Conservation (phyloP, 2,888 invertebrate species). For the Sceliomorpha sp. region DNA sequence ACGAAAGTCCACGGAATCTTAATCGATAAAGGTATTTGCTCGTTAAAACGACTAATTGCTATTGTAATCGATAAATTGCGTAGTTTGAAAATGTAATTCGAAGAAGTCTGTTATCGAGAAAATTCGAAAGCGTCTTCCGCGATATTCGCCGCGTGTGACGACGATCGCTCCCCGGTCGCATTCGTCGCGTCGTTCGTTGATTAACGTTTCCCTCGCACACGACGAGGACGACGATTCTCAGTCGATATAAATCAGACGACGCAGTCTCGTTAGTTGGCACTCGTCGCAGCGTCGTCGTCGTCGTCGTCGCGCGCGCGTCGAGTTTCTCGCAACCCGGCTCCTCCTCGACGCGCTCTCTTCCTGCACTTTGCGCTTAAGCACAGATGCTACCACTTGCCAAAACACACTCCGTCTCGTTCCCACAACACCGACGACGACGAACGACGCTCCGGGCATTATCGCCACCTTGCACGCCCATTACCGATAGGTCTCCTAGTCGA, state of each 20-base stretch:
- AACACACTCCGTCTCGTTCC: constrained; percentile 58
- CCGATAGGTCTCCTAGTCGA: neutral
- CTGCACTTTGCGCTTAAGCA: constrained; percentile 57
- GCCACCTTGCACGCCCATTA: constrained; percentile 55
- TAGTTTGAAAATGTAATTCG: too few species aligned
- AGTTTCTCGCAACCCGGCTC: constrained; percentile 53
- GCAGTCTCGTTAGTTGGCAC: constrained; percentile 32
- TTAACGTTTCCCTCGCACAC: constrained; percentile 44
- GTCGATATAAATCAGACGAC: constrained; percentile 46
- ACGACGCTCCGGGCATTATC: constrained; percentile 58
- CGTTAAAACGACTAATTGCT: too few species aligned
- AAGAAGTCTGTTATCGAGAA: too few species aligned
- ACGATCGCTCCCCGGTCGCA: constrained; percentile 16
- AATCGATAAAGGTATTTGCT: too few species aligned
- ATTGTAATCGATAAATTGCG: too few species aligned
- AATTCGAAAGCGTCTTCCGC: too few species aligned
- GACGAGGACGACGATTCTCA: constrained; percentile 53
- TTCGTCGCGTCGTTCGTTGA: constrained; percentile 28
- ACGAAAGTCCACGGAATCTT: too few species aligned
- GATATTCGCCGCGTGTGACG: constrained; percentile 14
- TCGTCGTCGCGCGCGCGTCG: constrained; percentile 35
- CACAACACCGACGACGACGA: constrained; percentile 12
- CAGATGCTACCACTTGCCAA: constrained; percentile 72
- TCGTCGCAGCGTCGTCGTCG: constrained; percentile 1
- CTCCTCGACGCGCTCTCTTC: constrained; percentile 27